A percentile compares a stretch with the other conserved stretches of the same genome.
Conservation (phyloP, 1,140 invertebrate genomes). For the Ostrea edulis region DNA sequence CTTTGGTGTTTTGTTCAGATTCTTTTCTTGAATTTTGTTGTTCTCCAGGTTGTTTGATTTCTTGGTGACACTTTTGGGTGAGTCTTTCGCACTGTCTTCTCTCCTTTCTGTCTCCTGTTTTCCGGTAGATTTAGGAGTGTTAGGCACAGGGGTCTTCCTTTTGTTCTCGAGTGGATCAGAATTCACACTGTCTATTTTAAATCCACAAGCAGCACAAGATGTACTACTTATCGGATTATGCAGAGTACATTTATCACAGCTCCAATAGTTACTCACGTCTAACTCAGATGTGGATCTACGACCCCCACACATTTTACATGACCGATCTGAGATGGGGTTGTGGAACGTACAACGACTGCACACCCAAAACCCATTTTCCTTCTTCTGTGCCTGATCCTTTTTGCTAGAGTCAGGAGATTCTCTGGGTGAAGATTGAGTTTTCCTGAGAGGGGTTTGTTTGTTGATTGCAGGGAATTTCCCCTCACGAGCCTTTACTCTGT, state of each 20-base stretch:
- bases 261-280: conserved; percentile 88
- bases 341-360: conserved; percentile 65
- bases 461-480: conserved; percentile 52
- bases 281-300: conserved; percentile 45
- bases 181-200: conserved; percentile 43
- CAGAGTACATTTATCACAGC: conserved; percentile 90
- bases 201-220: conserved; percentile 89
- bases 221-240: conserved; percentile 91
- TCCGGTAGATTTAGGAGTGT: neutral
- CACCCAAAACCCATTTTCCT: conserved; percentile 56
- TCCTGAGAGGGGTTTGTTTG: conserved; percentile 27
- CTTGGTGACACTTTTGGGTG: conserved; percentile 46
- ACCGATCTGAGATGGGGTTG: conserved; percentile 50
- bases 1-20: neutral
- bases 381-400: neutral
- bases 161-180: conserved; percentile 16
- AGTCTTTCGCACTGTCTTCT: neutral
- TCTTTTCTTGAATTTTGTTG: conserved; percentile 54
- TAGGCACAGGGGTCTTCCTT: neutral
- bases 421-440: conserved; percentile 30
- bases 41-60: conserved; percentile 41
- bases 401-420: neutral
- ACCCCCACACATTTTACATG: conserved; percentile 60
- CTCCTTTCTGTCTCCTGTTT: neutral
- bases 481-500: conserved; percentile 15